A percentile compares a stretch with the other conserved stretches of the same genome.
Evolutionary conservation across 2,113 vertebrate species (phyloP).

Genomic region (Eudorcas thomsonii): DNA sequence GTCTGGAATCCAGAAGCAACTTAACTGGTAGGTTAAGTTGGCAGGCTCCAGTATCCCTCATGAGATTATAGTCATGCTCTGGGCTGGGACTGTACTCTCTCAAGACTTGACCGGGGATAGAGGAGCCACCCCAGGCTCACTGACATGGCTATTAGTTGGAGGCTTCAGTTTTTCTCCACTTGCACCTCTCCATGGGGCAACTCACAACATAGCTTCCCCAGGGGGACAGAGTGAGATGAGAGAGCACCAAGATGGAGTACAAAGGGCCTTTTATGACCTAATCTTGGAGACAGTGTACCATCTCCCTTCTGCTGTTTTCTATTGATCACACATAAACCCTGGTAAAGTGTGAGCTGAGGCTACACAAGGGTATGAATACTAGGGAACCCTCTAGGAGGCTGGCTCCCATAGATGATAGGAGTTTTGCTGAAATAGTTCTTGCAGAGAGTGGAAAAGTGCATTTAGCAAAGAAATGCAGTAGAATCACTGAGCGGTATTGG

Average conservation of each 20-base stretch:
- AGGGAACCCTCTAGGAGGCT: neutral
- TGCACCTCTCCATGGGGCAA: neutral
- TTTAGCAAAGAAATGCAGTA: neutral
- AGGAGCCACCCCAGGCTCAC: neutral
- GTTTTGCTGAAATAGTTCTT: constrained; percentile 23
- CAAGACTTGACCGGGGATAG: neutral
- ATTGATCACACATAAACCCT: neutral
- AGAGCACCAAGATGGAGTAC: neutral
- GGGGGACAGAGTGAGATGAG: neutral
- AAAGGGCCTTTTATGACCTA: neutral
- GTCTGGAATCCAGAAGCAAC: neutral
- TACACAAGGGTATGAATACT: neutral
- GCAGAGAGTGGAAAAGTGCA: neutral
- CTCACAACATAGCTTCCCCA: neutral
- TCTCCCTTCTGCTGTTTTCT: neutral
- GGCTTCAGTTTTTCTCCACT: neutral
- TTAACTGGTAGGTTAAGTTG: neutral
- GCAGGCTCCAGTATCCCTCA: neutral
- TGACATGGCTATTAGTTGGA: neutral
- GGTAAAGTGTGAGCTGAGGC: neutral
- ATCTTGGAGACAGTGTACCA: neutral
- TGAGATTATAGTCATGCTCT: neutral
- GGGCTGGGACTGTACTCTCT: neutral
- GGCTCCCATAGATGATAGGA: neutral
- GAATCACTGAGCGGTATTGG: neutral